Conservation (phyloP, 2,888 invertebrate genomes). For the Lysandra bellargus region DNA sequence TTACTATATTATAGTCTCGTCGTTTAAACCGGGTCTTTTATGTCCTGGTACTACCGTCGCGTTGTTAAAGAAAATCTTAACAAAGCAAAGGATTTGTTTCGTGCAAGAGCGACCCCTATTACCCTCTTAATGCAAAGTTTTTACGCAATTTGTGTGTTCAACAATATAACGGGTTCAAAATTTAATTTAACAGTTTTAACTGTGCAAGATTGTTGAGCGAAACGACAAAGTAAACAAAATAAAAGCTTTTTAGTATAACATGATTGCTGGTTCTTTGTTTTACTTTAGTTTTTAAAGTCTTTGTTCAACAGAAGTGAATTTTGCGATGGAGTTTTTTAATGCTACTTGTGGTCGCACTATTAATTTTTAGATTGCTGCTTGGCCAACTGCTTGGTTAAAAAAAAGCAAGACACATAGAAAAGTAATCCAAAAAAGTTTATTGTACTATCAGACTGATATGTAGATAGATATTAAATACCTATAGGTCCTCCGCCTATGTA, state of each 20-base stretch:
- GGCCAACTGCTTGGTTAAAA: not conserved
- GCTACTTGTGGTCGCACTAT: not conserved
- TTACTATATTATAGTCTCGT: not conserved
- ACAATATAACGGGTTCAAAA: constrained; percentile 19
- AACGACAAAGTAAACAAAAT: constrained; percentile 18
- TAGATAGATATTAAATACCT: too few relatives aligned
- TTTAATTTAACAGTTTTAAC: constrained; percentile 19
- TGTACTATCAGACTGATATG: too few relatives aligned
- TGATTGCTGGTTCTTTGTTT: constrained; percentile 14
- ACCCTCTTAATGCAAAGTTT: constrained; percentile 5
- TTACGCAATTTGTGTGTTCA: constrained; percentile 1
- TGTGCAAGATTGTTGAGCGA: constrained; percentile 10
- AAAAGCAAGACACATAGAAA: not conserved
- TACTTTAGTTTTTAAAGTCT: constrained; percentile 1
- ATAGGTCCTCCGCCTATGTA: too few relatives aligned
- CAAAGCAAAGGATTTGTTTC: not conserved
- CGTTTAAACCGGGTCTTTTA: not conserved
- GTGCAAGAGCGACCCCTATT: not conserved
- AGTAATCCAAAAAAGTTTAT: too few relatives aligned
- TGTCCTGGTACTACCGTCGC: too few relatives aligned
- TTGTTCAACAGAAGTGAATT: constrained; percentile 5
- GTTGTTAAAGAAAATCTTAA: not conserved
- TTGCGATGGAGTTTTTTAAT: constrained; percentile 5
- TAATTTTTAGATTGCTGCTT: not conserved
- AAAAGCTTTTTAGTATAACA: constrained; percentile 14